Evolutionary conservation across 1,140 invertebrate species (phyloP).

Genomic region (Kradibia gibbosae): DNA sequence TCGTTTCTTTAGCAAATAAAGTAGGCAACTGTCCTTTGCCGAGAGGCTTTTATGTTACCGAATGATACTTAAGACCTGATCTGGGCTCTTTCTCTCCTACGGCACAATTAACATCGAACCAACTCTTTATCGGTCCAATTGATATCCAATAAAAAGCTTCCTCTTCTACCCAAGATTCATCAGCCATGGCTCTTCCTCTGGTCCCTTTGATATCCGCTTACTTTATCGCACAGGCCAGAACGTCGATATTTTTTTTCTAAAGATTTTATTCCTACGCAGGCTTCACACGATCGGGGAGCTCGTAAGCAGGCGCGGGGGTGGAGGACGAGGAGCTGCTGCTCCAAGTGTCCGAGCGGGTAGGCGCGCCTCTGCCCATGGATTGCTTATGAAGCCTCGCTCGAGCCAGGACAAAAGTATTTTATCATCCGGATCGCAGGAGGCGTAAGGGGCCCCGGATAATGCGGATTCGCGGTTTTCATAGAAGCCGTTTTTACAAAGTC

Average conservation of each 20-base stretch:
- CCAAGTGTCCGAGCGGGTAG: too few species aligned
- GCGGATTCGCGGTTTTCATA: not conserved
- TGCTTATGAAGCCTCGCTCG: not conserved
- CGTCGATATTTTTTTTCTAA: too few species aligned
- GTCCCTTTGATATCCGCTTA: too few species aligned
- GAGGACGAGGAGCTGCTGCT: too few species aligned
- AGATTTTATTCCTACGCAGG: too few species aligned
- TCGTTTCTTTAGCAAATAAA: not conserved
- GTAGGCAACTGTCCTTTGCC: not conserved
- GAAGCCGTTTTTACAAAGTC: conserved; percentile 17
- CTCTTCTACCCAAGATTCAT: too few species aligned
- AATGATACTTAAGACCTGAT: not conserved
- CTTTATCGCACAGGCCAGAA: too few species aligned
- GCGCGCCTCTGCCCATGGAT: not conserved
- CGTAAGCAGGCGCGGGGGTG: too few species aligned
- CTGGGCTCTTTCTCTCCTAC: not conserved
- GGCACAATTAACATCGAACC: not conserved
- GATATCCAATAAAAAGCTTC: not conserved
- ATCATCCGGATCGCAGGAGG: not conserved
- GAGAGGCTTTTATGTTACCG: not conserved
- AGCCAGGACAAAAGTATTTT: not conserved
- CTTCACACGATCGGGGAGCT: too few species aligned
- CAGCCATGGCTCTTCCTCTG: too few species aligned
- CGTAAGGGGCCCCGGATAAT: not conserved
- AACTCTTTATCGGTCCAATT: not conserved